Evolutionary conservation across 1,140 invertebrate genomes (phyloP).

Genomic region (Diachasmimorpha longicaudata): DNA sequence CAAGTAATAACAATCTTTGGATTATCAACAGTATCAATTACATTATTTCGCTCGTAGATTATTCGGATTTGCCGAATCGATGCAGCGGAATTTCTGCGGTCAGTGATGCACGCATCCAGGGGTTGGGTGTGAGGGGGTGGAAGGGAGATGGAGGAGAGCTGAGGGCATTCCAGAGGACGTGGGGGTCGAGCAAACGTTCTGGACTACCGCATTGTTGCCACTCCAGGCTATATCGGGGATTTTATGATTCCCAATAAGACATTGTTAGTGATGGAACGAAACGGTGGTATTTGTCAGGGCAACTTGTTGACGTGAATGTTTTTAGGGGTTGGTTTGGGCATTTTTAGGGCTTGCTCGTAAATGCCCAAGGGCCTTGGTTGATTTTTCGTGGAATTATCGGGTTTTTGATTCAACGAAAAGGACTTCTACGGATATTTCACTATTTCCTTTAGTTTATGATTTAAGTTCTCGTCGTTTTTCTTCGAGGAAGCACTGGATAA

Average conservation of each 20-base stretch:
- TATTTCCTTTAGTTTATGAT: no score
- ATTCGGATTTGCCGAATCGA: conserved; percentile 3
- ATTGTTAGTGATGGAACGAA: neutral
- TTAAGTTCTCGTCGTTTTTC: no score
- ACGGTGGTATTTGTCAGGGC: neutral
- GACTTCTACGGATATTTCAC: no score
- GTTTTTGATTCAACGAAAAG: no score
- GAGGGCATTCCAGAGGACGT: conserved; percentile 8
- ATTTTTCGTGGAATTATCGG: no score
- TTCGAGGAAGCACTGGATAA: no score
- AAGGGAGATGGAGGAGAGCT: neutral
- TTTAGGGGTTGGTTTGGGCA: no score
- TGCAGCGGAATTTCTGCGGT: conserved; percentile 10
- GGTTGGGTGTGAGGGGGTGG: neutral
- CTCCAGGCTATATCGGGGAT: neutral
- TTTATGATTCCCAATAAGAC: conserved; percentile 1
- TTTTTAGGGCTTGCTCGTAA: no score
- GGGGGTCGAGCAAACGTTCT: neutral
- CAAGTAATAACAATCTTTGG: neutral
- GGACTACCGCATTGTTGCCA: conserved; percentile 8
- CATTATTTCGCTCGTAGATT: conserved; percentile 4
- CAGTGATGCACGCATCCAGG: neutral
- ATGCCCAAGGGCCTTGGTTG: no score
- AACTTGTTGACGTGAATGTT: no score
- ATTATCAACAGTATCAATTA: neutral